These are phyloP conservation scores for Chaenocephalus aceratus DNA, from an alignment of 2,113 vertebrate genomes.

Conservation along the genomic window DNA sequence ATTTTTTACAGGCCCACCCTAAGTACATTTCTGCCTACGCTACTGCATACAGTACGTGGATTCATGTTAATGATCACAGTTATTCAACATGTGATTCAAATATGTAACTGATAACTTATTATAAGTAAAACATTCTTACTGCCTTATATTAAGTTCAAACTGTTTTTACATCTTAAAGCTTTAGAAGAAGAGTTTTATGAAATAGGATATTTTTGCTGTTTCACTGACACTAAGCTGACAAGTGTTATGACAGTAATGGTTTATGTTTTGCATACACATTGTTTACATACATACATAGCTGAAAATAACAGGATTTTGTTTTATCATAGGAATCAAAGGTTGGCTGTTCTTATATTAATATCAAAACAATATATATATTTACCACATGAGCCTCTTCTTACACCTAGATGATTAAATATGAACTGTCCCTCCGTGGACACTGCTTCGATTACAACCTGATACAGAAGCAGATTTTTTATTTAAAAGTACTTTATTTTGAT, in stretches of 20 bases:
- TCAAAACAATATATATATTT: constrained; percentile 42
- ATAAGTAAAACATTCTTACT: not conserved
- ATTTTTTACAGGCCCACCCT: too few species aligned
- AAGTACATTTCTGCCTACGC: too few species aligned
- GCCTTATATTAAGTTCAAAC: not conserved
- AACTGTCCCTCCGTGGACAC: constrained; percentile 70
- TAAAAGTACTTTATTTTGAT: not conserved
- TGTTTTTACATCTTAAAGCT: not conserved
- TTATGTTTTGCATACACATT: not conserved
- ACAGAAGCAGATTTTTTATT: constrained; percentile 22
- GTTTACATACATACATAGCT: not conserved
- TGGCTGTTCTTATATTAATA: not conserved
- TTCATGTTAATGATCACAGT: not conserved
- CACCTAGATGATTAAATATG: constrained; percentile 78
- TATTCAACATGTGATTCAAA: not conserved
- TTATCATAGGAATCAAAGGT: not conserved
- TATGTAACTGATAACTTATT: not conserved
- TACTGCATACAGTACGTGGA: not conserved
- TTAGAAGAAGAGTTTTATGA: not conserved
- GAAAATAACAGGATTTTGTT: not conserved
- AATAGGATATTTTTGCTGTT: not conserved
- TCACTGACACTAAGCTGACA: not conserved
- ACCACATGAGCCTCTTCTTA: constrained; percentile 82
- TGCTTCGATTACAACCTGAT: constrained; percentile 86
- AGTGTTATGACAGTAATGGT: not conserved